phyloP scores from a whole-genome alignment of 2,888 invertebrate species.

The Athalia rosae region DNA sequence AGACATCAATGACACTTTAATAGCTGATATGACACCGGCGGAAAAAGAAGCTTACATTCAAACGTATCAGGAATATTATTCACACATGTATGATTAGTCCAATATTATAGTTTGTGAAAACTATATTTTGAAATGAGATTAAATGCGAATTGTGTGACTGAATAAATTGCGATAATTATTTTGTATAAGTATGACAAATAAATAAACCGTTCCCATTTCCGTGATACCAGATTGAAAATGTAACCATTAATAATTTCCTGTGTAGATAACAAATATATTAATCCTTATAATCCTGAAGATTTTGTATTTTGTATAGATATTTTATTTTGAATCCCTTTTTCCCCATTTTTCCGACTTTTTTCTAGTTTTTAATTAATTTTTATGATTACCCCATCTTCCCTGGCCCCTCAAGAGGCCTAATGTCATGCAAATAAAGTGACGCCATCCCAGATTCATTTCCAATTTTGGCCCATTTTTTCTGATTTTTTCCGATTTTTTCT shows the following conservation, averaged over 20 bases:
- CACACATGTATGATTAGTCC: slow-evolving; percentile 87
- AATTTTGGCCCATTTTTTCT: no score
- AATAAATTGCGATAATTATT: slow-evolving; percentile 55
- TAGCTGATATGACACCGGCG: slow-evolving; percentile 91
- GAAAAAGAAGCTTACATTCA: slow-evolving; percentile 97
- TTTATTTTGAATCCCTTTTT: no score
- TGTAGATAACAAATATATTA: neutral
- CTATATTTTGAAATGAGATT: slow-evolving; percentile 47
- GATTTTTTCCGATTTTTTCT: no score
- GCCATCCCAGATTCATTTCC: no score
- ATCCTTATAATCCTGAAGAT: neutral
- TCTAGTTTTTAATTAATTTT: no score
- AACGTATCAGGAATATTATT: slow-evolving; percentile 94
- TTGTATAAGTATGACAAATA: slow-evolving; percentile 59
- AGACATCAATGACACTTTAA: slow-evolving; percentile 89
- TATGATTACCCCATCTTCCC: no score
- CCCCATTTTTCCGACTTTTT: no score
- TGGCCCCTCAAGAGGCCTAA: no score
- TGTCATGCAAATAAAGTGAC: no score
- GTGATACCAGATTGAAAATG: neutral
- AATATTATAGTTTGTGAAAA: slow-evolving; percentile 32
- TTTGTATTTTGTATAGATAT: no score
- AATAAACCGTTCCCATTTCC: neutral
- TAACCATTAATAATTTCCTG: neutral
- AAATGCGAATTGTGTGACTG: slow-evolving; percentile 46